Base-by-base conservation (phyloP, 2,113 vertebrate species). In the Mormyrus lacerda region DNA sequence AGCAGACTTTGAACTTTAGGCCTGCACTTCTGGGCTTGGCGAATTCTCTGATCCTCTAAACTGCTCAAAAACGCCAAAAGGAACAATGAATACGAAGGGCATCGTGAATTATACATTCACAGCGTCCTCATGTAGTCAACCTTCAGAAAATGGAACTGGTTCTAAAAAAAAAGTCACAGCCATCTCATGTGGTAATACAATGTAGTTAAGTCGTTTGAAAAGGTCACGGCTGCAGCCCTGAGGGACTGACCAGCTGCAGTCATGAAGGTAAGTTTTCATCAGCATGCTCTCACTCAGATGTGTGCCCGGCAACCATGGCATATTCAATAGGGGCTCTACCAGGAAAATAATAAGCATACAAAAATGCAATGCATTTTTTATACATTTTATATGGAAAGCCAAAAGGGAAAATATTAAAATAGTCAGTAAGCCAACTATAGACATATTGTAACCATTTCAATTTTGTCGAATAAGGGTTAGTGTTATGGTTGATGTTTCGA, bases 51-150 rank as follows among this genome's bases (percentile, higher is more conserved):
- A 35, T 79, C 73, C 73, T 79, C 35, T 79, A 79, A 79, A 79
- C 35, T 79, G 35, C 73, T 79, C 73, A 79, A 79, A 69, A 79
- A 79, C n/a, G 73, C 73, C 73, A 39, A 79, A 15, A 79, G 73
- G 73, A 79, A 79, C 73, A 79, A 79, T 79, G 73, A 79, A 79
- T 6, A 17, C 6, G 73, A 39, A 79, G 73, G 73, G 73, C 73
- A 79, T 79, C 35, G 73, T 79, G 73, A 79, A 79, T 79, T 79
- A 79, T 79, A 42, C 73, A 79, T 79, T 79, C 73, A 39, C 73
- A 79, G 35, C 6, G 4, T 42, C 73, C 73, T 79, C 42, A 42
- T 79, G 35, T 79, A 79, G 31, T 79, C 31, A 79, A 79, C 73
- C 73, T 79, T 79, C 73, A 79, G 73, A 79, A 79, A 79, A 79